Evolutionary conservation across 2,888 invertebrate genomes (phyloP), one percentile per base, ranked within the genome.

Genomic region (Dynastes tityus): DNA sequence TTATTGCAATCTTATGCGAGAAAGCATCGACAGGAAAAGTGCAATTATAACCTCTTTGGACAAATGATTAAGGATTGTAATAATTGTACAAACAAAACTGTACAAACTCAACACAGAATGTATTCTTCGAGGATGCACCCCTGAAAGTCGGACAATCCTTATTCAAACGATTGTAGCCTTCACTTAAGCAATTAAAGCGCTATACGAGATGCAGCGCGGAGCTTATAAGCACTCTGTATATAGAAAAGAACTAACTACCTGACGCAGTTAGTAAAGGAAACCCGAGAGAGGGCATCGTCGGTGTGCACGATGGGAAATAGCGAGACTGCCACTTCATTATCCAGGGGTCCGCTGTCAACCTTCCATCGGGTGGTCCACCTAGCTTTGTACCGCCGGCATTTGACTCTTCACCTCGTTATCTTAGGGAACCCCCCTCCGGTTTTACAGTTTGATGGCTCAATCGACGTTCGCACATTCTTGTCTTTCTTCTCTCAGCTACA

Each of bases 351-450:
- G 86, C 84, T 86, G 86, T 86, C 86, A 87, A 83, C 85, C 84
- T 83, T 82, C 82, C 81, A 78, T 84, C 84, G 85, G 85, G 85
- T 85, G 85, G 85, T 85, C 84, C 81, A 80, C 78, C 80, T 58
- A 81, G 80, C 83, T 83, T 84, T 82, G 82, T 82, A 81, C 78
- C 82, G 82, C 83, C 83, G 83, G 83, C 83, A 82, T 82, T 82
- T 83, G 85, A 85, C 84, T 86, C 86, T 82, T 85, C 86, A 85
- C 86, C 86, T 86, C 85, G 86, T 86, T 87, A 86, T 85, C 85
- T 82, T 80, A 81, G 78, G 80, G 83, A 80, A 82, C 84, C 84
- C 85, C 86, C 85, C 81, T 81, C 76, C 78, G 77, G 63, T 58
- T 78, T 58, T 78, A 80, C 78, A 78, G 81, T 82, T 83, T 87